These are phyloP conservation scores for Catostylus mosaicus DNA, from an alignment of 30 jellyfish, hydroid and myxozoan genomes.

Conservation along the genomic window DNA sequence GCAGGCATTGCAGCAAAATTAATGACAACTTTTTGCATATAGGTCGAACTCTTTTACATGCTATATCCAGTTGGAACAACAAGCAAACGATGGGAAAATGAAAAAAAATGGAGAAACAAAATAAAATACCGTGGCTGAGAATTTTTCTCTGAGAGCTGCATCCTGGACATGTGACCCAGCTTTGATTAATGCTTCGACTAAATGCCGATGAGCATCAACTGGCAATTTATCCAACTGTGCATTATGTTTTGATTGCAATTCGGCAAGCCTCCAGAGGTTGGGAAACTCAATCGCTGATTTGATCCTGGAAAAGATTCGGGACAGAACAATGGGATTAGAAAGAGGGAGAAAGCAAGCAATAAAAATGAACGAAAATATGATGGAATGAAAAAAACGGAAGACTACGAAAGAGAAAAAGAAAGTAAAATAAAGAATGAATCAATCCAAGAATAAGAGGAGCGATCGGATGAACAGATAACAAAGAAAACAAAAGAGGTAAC, in stretches of 20 bases:
- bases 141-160: slow-evolving; percentile 55
- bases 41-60: too few relatives aligned
- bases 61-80: too few relatives aligned
- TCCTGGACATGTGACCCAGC: slow-evolving; percentile 76
- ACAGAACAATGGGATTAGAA: neutral
- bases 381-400: too few relatives aligned
- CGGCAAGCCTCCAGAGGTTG: slow-evolving; percentile 75
- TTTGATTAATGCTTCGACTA: slow-evolving; percentile 82
- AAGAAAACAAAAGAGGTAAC: too few relatives aligned
- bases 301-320: slow-evolving; percentile 47
- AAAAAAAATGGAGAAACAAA: neutral
- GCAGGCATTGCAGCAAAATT: too few relatives aligned
- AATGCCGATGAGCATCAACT: slow-evolving; percentile 76
- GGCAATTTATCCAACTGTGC: slow-evolving; percentile 63
- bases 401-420: too few relatives aligned
- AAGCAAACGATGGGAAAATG: too few relatives aligned
- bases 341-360: neutral
- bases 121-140: slow-evolving; percentile 38
- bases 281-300: slow-evolving; percentile 76
- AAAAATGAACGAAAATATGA: neutral
- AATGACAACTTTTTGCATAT: too few relatives aligned
- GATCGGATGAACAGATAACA: too few relatives aligned
- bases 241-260: slow-evolving; percentile 53
- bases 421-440: too few relatives aligned
- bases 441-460: too few relatives aligned